Evolutionary conservation across 2,888 invertebrate genomes (phyloP), one percentile per base, ranked within the genome.

Genomic region (Mythimna vitellina): DNA sequence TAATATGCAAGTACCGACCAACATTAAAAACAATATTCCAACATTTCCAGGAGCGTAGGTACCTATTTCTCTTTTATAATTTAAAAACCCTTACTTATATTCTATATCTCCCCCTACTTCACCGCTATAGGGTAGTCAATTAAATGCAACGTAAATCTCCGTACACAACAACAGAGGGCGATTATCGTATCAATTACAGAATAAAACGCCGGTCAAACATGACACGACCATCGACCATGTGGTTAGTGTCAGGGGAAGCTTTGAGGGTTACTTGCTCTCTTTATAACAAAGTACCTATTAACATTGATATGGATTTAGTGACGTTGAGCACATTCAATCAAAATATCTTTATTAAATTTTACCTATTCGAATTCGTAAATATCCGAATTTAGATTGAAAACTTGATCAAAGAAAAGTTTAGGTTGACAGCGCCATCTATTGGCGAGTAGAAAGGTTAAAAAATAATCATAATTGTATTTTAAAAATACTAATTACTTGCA

Each of bases 131-230:
- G 76, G 76, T 67, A 80, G 78, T 76, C 78, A 80, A 81, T 76
- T 78, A 81, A 76, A 75, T 76, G 73, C 76, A 81, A 81, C 76
- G 84, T 88, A 88, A 91, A 89, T 91, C 91, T 86, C 86, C 78
- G 86, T 83, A 78, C 83, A 78, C 82, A 85, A 86, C 80, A 88
- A 93, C 91, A 91, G 91, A 89, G 91, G 89, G 89, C 86, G 92
- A 92, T 93, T 94, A 92, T 87, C 83, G 89, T 91, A 93, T 94
- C 92, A 84, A 86, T 94, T 93, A 92, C 94, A 81, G 80, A 85
- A 85, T 83, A 73, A 82, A 79, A 78, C 69, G 82, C 72, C 87
- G 87, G 84, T 85, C 84, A 81, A 83, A 83, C 80, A 80, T 82
- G 82, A 78, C 81, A 73, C 61, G 71, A 82, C 67, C 92, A 92